Evolutionary conservation across 2,113 vertebrate genomes (phyloP).

Genomic region (Desmodus rotundus): DNA sequence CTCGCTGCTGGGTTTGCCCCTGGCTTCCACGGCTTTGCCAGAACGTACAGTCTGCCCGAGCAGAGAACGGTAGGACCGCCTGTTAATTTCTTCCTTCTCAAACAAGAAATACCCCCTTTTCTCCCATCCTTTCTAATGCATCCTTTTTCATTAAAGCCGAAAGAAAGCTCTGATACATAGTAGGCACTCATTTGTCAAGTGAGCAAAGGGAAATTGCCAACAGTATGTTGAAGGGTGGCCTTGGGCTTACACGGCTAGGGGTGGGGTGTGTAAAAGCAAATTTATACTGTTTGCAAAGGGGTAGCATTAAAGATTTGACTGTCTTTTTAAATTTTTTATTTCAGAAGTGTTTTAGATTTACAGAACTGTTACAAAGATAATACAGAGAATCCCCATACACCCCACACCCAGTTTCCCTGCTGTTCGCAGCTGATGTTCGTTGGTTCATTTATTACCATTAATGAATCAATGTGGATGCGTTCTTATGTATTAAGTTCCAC

Average conservation of each 20-base stretch:
- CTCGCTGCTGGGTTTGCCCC: background rate
- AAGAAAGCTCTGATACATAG: background rate
- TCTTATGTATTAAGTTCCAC: background rate
- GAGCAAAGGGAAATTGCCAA: background rate
- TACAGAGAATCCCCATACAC: background rate
- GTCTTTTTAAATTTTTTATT: background rate
- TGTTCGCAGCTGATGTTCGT: background rate
- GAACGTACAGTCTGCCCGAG: background rate
- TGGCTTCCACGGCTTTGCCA: background rate
- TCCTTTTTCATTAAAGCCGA: background rate
- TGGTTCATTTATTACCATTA: background rate
- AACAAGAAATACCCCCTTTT: background rate
- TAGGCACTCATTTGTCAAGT: background rate
- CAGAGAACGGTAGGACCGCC: background rate
- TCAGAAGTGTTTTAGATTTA: background rate
- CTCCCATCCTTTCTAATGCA: background rate
- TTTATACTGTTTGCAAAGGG: background rate
- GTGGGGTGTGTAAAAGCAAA: background rate
- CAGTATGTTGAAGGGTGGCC: background rate
- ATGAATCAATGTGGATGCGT: background rate
- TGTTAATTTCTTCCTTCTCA: background rate
- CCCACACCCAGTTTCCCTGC: background rate
- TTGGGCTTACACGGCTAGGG: background rate
- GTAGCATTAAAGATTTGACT: background rate
- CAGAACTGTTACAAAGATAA: background rate